A percentile compares a stretch with the other conserved stretches of the same genome.
These are phyloP conservation scores for Anthopleura sola DNA, from an alignment of 64 coral and sea anemone species.

Conservation along the genomic window DNA sequence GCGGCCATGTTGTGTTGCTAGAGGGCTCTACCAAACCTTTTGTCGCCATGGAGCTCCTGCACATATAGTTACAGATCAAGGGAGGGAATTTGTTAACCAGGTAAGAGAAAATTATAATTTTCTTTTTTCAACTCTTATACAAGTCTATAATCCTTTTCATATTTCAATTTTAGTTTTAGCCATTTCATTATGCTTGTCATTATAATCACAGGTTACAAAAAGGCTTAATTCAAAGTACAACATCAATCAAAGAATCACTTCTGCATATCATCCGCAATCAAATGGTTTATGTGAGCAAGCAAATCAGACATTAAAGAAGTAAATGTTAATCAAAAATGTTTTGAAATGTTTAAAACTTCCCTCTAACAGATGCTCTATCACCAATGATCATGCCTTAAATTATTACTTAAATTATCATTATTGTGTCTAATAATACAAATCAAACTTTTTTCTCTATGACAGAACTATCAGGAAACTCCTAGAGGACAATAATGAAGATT, in stretches of 20 bases:
- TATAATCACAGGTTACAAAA: conserved; percentile 8
- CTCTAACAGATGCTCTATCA: not conserved
- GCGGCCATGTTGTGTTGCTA: no score
- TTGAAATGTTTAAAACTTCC: conserved; percentile 4
- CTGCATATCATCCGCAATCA: conserved; percentile 42
- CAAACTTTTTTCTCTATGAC: not conserved
- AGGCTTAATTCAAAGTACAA: conserved; percentile 23
- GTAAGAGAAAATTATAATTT: conserved; percentile 19
- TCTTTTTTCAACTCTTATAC: not conserved
- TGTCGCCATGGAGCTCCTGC: conserved; percentile 50
- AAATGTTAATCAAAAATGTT: not conserved
- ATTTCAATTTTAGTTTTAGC: not conserved
- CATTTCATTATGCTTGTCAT: not conserved
- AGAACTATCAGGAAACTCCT: conserved; percentile 67
- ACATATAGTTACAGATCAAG: conserved; percentile 51
- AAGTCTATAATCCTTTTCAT: not conserved
- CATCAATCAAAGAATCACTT: conserved; percentile 37
- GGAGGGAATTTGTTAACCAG: conserved; percentile 60
- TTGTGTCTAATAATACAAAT: no score
- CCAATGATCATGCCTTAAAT: not conserved
- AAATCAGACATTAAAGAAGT: conserved; percentile 43
- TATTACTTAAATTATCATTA: no score
- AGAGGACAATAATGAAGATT: conserved; percentile 40
- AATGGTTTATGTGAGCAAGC: conserved; percentile 58
- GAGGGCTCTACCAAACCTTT: conserved; percentile 40